Percentiles rank a stretch among this genome's conserved stretches.
Evolutionary conservation across 1,140 invertebrate genomes (phyloP).

Genomic region (Pararge aegeria): DNA sequence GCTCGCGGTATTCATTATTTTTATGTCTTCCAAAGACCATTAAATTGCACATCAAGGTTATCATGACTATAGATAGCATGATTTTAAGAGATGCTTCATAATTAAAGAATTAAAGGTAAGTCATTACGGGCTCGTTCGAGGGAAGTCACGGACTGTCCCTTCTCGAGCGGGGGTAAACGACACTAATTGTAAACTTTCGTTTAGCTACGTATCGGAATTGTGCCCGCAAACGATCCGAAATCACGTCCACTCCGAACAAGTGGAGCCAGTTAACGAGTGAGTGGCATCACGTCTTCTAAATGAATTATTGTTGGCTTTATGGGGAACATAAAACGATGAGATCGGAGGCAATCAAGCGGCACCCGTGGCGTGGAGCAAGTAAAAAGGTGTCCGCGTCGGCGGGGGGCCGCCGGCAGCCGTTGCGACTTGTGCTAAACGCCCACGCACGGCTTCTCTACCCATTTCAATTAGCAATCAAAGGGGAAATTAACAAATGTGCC

Average conservation of each 20-base stretch:
- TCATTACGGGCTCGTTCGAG: conserved; percentile 25
- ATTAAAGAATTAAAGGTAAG: conserved; percentile 32
- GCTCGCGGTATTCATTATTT: conserved; percentile 12
- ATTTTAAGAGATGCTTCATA: conserved; percentile 27
- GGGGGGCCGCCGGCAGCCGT: conserved; percentile 53
- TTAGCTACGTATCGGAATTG: conserved; percentile 32
- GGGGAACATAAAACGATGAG: conserved; percentile 75
- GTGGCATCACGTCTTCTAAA: conserved; percentile 78
- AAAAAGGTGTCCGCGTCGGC: conserved; percentile 69
- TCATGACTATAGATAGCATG: conserved; percentile 25
- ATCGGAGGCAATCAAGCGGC: conserved; percentile 75
- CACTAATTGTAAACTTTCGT: conserved; percentile 32
- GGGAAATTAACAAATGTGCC: conserved; percentile 54
- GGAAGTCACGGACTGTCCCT: conserved; percentile 28
- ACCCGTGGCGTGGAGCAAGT: conserved; percentile 67
- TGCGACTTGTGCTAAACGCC: conserved; percentile 58
- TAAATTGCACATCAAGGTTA: conserved; percentile 24
- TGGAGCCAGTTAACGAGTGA: conserved; percentile 71
- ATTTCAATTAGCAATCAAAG: conserved; percentile 75
- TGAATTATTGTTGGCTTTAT: conserved; percentile 79
- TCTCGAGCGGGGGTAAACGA: conserved; percentile 26
- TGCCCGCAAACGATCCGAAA: conserved; percentile 36
- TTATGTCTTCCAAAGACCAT: conserved; percentile 24
- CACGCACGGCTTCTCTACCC: conserved; percentile 58
- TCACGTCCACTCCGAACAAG: conserved; percentile 53